Evolutionary conservation across 2,113 vertebrate species (phyloP).

Genomic region (Machaerirhynchus nigripectus): DNA sequence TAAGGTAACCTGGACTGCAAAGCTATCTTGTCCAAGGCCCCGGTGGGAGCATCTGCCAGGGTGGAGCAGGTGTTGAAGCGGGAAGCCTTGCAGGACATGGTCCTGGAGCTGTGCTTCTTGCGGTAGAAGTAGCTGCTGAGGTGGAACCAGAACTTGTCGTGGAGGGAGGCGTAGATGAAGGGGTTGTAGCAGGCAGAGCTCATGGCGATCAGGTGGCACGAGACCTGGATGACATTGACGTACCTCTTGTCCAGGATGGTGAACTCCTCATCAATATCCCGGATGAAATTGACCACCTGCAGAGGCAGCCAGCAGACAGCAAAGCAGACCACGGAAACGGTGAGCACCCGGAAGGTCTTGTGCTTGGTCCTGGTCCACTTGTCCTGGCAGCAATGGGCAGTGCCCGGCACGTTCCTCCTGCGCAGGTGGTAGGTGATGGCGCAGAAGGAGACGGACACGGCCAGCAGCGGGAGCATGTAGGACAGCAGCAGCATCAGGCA

Average conservation of each 20-base stretch:
- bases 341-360: slow-evolving; percentile 83
- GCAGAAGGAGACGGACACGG: slow-evolving; percentile 81
- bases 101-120: slow-evolving; percentile 47
- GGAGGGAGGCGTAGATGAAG: slow-evolving; percentile 82
- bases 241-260: slow-evolving; percentile 77
- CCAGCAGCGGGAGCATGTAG: slow-evolving; percentile 82
- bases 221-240: slow-evolving; percentile 78
- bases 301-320: slow-evolving; percentile 88
- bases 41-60: slow-evolving; percentile 52
- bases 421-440: slow-evolving; percentile 80
- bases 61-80: slow-evolving; percentile 72
- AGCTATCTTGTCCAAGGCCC: slow-evolving; percentile 50
- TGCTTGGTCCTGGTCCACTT: slow-evolving; percentile 79
- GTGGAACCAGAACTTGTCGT: slow-evolving; percentile 76
- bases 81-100: slow-evolving; percentile 49
- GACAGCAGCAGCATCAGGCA: slow-evolving; percentile 83
- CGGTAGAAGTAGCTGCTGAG: slow-evolving; percentile 63
- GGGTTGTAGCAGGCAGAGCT: slow-evolving; percentile 84
- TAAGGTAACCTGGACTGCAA: slow-evolving; percentile 40
- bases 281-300: slow-evolving; percentile 83
- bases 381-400: slow-evolving; percentile 64
- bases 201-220: slow-evolving; percentile 80
- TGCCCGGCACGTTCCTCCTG: slow-evolving; percentile 66
- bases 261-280: slow-evolving; percentile 78
- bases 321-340: slow-evolving; percentile 81